Conservation (phyloP, 2,113 vertebrate genomes). For the Brienomyrus longianalis region DNA sequence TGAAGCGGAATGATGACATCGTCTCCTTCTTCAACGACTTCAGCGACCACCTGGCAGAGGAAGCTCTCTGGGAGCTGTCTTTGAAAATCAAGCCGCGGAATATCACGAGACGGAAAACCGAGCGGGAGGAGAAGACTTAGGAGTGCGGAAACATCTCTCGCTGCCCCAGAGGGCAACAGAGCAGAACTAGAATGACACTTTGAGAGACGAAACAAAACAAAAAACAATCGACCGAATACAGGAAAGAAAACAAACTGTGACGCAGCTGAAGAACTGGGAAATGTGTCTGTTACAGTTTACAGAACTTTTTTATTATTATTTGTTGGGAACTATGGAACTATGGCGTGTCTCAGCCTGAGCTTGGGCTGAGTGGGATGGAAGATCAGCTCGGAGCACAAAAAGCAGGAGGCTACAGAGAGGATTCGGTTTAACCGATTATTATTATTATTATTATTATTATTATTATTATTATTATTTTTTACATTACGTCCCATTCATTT, state of each 20-base stretch:
- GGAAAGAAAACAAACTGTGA: constrained; percentile 32
- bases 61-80: constrained; percentile 95
- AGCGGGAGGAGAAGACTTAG: constrained; percentile 93
- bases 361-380: neutral
- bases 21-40: constrained; percentile 97
- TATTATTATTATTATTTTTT: constrained; percentile 4
- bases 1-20: constrained; percentile 90
- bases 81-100: constrained; percentile 96
- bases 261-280: constrained; percentile 44
- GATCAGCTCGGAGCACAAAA: neutral
- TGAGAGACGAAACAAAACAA: constrained; percentile 33
- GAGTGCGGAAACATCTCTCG: constrained; percentile 14
- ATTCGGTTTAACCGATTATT: neutral
- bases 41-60: constrained; percentile 94
- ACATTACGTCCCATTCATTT: constrained; percentile 22
- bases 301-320: constrained; percentile 29
- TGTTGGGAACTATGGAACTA: neutral
- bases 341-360: neutral
- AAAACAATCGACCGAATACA: constrained; percentile 34
- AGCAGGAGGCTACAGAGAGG: constrained; percentile 1
- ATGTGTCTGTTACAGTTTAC: constrained; percentile 41
- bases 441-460: neutral
- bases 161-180: constrained; percentile 53
- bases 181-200: constrained; percentile 43
- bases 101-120: constrained; percentile 82